Percentiles rank a stretch among this genome's conserved stretches.
Evolutionary conservation across 2,888 invertebrate species (phyloP).

Genomic region (Cantharis rufa): DNA sequence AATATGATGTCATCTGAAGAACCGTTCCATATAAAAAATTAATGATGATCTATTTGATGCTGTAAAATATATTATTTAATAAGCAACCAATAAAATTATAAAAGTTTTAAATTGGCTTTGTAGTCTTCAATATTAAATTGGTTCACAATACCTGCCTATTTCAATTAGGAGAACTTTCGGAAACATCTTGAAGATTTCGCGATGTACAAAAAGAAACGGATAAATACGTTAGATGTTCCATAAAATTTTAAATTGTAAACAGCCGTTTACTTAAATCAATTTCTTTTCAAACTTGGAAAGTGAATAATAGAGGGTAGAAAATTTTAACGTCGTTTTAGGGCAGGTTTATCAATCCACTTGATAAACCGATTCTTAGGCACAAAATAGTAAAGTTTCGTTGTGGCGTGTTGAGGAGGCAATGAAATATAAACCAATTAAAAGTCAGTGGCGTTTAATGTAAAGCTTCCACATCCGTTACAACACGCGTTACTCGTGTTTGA

Average conservation of each 20-base stretch:
- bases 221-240: neutral
- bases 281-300: conserved; percentile 2
- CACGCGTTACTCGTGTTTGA: conserved; percentile 50
- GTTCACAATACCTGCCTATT: neutral
- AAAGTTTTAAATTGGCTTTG: neutral
- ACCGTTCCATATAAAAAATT: neutral
- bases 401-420: conserved; percentile 42
- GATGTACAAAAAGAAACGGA: neutral
- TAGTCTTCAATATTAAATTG: neutral
- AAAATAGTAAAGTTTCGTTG: conserved; percentile 36
- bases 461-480: conserved; percentile 51
- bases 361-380: neutral
- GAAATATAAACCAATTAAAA: conserved; percentile 55
- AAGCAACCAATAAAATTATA: neutral
- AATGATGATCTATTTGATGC: neutral
- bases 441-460: conserved; percentile 53
- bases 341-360: neutral
- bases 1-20: neutral
- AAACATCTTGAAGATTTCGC: neutral
- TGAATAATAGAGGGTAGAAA: neutral
- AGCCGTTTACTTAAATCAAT: conserved; percentile 9
- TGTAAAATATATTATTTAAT: neutral
- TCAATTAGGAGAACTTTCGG: neutral
- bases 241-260: conserved; percentile 10
- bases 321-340: neutral